phyloP scores from a whole-genome alignment of 2,888 invertebrate species.

The Melinopterus prodromus region DNA sequence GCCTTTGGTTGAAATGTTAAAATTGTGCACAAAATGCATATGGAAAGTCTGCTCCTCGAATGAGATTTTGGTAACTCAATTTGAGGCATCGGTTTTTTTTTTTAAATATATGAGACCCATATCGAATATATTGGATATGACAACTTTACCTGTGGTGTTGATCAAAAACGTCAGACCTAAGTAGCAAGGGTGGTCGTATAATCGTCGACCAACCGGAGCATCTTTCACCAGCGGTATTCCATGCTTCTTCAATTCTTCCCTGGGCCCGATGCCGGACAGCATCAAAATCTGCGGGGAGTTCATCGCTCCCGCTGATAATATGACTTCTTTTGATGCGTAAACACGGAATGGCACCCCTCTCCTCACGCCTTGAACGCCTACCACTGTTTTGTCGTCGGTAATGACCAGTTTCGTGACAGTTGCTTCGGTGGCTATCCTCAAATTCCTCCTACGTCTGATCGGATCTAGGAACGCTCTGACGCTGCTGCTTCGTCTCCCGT shows the following conservation, averaged over 20 bases:
- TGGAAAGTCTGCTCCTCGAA: too few species aligned
- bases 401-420: conserved; percentile 74
- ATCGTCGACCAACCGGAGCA: conserved; percentile 73
- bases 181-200: conserved; percentile 71
- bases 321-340: conserved; percentile 78
- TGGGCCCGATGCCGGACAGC: conserved; percentile 81
- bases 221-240: conserved; percentile 68
- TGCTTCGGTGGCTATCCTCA: conserved; percentile 70
- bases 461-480: conserved; percentile 72
- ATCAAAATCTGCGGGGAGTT: conserved; percentile 90
- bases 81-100: too few species aligned
- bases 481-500: conserved; percentile 71
- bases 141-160: conserved; percentile 58
- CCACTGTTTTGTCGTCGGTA: conserved; percentile 59
- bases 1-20: too few species aligned
- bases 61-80: too few species aligned
- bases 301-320: conserved; percentile 86
- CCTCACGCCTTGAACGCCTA: conserved; percentile 70
- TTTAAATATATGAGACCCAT: too few species aligned
- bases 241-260: conserved; percentile 64
- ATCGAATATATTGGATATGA: neutral
- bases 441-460: conserved; percentile 68
- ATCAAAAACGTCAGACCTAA: conserved; percentile 59
- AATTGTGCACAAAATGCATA: too few species aligned
- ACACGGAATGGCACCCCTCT: conserved; percentile 54